These are phyloP conservation scores for Syngnathoides biaculeatus DNA, from an alignment of 2,113 vertebrate species.

Conservation along the genomic window DNA sequence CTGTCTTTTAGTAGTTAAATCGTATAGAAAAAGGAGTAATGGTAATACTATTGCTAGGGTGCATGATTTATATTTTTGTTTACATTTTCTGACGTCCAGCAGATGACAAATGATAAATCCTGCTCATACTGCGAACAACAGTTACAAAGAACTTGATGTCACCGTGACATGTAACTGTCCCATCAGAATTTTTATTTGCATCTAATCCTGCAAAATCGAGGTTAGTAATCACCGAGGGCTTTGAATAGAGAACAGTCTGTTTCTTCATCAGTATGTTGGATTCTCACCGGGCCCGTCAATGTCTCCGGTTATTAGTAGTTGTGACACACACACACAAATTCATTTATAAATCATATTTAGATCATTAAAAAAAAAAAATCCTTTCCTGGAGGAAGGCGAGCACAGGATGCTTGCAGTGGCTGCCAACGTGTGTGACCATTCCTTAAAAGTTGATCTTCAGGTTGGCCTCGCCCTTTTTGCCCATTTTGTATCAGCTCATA, in stretches of 20 bases:
- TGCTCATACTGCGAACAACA: not conserved
- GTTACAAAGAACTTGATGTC: slow-evolving; percentile 21
- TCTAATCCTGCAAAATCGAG: slow-evolving; percentile 13
- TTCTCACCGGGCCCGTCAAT: slow-evolving; percentile 59
- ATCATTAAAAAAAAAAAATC: slow-evolving; percentile 62
- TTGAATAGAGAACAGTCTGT: slow-evolving; percentile 48
- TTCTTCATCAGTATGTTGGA: slow-evolving; percentile 45
- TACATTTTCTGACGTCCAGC: not conserved
- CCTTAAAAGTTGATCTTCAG: not conserved
- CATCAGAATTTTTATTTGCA: slow-evolving; percentile 50
- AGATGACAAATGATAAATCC: not conserved
- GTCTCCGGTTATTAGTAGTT: slow-evolving; percentile 69
- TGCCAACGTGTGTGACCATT: not conserved
- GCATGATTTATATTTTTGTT: not conserved
- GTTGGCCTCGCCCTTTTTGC: not conserved
- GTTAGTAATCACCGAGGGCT: slow-evolving; percentile 41
- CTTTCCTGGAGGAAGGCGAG: slow-evolving; percentile 39
- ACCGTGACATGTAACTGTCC: slow-evolving; percentile 50
- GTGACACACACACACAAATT: slow-evolving; percentile 40
- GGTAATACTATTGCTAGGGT: too few species aligned
- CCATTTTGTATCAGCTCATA: not conserved
- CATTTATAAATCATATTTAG: slow-evolving; percentile 62
- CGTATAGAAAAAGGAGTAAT: too few species aligned
- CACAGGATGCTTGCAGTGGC: slow-evolving; percentile 17
- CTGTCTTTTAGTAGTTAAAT: not conserved